Conservation (phyloP, 1,140 invertebrate species). For the Scylla paramamosain region DNA sequence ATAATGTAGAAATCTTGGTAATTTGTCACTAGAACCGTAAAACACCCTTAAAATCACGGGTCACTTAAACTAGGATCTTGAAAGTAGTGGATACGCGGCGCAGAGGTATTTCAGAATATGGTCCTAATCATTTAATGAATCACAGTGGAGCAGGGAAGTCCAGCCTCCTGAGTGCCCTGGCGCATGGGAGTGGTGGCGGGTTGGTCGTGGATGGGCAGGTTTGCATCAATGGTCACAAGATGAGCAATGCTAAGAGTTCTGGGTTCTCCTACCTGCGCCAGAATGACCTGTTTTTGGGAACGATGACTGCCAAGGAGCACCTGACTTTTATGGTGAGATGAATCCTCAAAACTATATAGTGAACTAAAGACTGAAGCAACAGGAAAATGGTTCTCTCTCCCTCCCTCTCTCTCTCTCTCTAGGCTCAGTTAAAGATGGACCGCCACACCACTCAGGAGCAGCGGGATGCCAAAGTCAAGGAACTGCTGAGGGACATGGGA, state of each 20-base stretch:
- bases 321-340: slow-evolving; percentile 81
- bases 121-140: background rate
- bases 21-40: no score
- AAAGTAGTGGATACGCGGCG: no score
- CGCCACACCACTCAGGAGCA: slow-evolving; percentile 83
- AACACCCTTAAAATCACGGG: no score
- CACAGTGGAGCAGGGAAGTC: slow-evolving; percentile 81
- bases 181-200: slow-evolving; percentile 79
- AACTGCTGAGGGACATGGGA: slow-evolving; percentile 84
- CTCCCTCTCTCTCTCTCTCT: no score
- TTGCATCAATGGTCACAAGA: slow-evolving; percentile 80
- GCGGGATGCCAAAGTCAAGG: slow-evolving; percentile 85
- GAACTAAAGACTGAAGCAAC: no score
- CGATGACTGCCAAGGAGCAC: slow-evolving; percentile 84
- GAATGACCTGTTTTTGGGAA: slow-evolving; percentile 83
- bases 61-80: no score
- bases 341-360: no score
- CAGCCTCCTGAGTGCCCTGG: slow-evolving; percentile 81
- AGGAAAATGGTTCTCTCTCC: no score
- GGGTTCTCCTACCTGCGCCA: slow-evolving; percentile 84
- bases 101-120: no score
- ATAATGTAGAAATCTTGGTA: no score
- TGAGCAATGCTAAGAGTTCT: slow-evolving; percentile 79
- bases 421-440: slow-evolving; percentile 92
- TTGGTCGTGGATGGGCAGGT: slow-evolving; percentile 80